Conservation (phyloP, 2,888 invertebrate genomes). For the Gari tellinella region DNA sequence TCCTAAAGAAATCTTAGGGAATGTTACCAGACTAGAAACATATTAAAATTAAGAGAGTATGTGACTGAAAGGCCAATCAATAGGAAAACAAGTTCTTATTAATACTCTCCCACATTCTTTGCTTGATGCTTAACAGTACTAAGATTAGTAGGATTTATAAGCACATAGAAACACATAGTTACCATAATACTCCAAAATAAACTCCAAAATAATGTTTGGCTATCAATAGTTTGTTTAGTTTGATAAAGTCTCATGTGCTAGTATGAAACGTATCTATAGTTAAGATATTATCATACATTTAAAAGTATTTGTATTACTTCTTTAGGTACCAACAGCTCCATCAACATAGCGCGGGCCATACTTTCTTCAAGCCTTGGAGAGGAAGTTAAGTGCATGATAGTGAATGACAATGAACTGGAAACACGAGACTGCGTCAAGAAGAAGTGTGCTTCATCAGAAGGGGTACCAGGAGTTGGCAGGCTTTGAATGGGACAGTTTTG, state of each 20-base stretch:
- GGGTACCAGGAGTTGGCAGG: neutral
- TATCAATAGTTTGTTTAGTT: neutral
- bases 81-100: too few species aligned
- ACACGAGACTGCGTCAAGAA: conserved; percentile 8
- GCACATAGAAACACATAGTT: too few species aligned
- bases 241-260: neutral
- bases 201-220: too few species aligned
- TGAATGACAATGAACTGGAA: conserved; percentile 9
- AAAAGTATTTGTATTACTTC: neutral
- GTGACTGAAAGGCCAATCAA: too few species aligned
- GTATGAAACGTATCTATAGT: neutral
- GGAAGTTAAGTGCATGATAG: neutral
- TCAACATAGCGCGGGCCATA: neutral
- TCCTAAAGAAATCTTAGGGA: too few species aligned
- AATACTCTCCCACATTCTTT: too few species aligned
- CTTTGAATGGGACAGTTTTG: conserved; percentile 13
- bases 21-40: too few species aligned
- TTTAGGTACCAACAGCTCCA: conserved; percentile 2
- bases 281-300: neutral
- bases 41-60: too few species aligned
- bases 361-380: neutral
- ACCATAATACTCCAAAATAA: too few species aligned
- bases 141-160: too few species aligned
- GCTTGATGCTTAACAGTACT: too few species aligned
- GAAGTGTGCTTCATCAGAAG: conserved; percentile 8